A percentile compares a stretch with the other conserved stretches of the same genome.
phyloP scores from a whole-genome alignment of 2,113 vertebrate genomes.

The Charina bottae region DNA sequence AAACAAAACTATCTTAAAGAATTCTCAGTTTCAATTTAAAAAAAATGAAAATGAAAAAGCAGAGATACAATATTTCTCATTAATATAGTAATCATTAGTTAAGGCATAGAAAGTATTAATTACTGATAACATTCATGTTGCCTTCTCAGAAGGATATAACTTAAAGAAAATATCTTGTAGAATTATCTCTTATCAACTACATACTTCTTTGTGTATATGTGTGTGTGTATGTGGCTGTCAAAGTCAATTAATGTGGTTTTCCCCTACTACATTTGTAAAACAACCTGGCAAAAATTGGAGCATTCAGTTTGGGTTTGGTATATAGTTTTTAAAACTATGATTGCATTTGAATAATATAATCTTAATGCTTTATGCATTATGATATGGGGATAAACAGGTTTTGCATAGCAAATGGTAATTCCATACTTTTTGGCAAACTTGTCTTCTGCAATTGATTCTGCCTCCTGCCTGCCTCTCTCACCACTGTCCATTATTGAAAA shows the following conservation, averaged over 20 bases:
- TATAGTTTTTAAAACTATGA: not conserved
- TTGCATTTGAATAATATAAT: not conserved
- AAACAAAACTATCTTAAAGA: conserved; percentile 1
- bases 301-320: not conserved
- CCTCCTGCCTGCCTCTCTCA: not conserved
- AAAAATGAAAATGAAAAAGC: not conserved
- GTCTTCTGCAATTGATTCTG: not conserved
- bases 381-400: not conserved
- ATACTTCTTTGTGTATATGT: conserved; percentile 1
- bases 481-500: not conserved
- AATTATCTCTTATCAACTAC: conserved; percentile 21
- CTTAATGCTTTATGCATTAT: not conserved
- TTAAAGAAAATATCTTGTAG: conserved; percentile 25
- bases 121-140: conserved; percentile 9
- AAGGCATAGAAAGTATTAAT: conserved; percentile 37
- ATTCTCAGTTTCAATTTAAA: conserved; percentile 15
- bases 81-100: conserved; percentile 19
- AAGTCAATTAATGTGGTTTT: not conserved
- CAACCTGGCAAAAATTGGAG: not conserved
- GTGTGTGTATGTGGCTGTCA: not conserved
- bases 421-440: not conserved
- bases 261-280: not conserved
- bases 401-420: not conserved
- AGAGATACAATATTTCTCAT: not conserved
- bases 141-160: not conserved